Evolutionary conservation across 2,888 invertebrate species (phyloP).

Genomic region (Tinea pellionella): DNA sequence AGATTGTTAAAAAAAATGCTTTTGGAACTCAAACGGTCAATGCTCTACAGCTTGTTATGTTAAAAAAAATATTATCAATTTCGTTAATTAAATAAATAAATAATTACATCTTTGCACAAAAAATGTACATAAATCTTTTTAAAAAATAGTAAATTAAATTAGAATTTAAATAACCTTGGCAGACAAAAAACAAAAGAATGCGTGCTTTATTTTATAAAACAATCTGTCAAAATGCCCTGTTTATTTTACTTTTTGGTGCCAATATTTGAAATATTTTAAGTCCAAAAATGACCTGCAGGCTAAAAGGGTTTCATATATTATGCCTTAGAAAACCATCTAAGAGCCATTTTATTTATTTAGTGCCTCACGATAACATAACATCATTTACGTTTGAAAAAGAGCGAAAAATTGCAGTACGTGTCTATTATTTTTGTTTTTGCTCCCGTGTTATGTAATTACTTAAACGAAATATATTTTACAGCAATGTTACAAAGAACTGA

Average conservation of each 20-base stretch:
- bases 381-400: constrained; percentile 16
- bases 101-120: too few relatives aligned
- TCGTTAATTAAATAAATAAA: too few relatives aligned
- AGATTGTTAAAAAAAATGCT: too few relatives aligned
- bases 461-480: constrained; percentile 27
- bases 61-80: too few relatives aligned
- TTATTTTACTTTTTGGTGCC: neutral
- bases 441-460: neutral
- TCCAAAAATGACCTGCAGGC: neutral
- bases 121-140: too few relatives aligned
- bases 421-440: neutral
- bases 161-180: too few relatives aligned
- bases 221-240: too few relatives aligned
- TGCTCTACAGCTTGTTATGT: too few relatives aligned
- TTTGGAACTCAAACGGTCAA: neutral
- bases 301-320: neutral
- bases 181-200: too few relatives aligned
- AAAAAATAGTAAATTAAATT: too few relatives aligned
- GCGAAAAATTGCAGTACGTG: constrained; percentile 32
- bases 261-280: neutral
- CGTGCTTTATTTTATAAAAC: too few relatives aligned
- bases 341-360: neutral
- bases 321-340: neutral
- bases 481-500: constrained; percentile 77
- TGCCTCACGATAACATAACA: neutral